Evolutionary conservation across 2,113 vertebrate genomes (phyloP).

Genomic region (Peucedramus taeniatus): DNA sequence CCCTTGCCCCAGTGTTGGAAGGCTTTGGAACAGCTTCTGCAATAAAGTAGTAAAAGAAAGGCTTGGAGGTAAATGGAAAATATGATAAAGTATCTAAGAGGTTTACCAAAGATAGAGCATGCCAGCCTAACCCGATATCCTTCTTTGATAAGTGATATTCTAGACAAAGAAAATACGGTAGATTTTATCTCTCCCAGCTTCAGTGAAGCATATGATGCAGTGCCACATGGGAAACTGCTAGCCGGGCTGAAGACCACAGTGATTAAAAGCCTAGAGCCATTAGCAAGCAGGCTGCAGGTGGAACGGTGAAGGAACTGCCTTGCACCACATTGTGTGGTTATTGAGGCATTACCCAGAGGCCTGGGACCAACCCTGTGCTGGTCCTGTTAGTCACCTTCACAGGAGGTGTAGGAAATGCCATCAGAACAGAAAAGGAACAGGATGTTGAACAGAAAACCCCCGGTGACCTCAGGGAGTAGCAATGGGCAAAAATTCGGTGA

Average conservation of each 20-base stretch:
- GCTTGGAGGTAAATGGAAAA: conserved; percentile 52
- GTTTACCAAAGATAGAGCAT: conserved; percentile 66
- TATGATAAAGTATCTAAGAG: conserved; percentile 33
- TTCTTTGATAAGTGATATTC: conserved; percentile 55
- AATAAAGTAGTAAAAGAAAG: conserved; percentile 20
- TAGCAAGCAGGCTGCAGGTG: neutral
- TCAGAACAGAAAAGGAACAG: neutral
- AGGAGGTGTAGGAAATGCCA: neutral
- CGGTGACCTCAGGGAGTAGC: neutral
- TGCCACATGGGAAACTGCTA: conserved; percentile 9
- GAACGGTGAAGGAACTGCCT: neutral
- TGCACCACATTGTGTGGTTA: neutral
- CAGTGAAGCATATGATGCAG: conserved; percentile 43
- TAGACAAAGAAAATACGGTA: conserved; percentile 47
- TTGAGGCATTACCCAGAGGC: neutral
- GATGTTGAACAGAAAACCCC: neutral
- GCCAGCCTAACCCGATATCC: conserved; percentile 57
- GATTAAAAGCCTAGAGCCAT: neutral
- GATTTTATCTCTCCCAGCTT: conserved; percentile 43
- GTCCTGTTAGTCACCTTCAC: neutral
- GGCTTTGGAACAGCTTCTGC: neutral
- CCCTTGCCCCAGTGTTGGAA: rapidly evolving
- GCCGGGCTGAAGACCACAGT: neutral
- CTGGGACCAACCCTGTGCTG: neutral
- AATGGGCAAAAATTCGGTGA: neutral